A percentile compares a stretch with the other conserved stretches of the same genome.
These are phyloP conservation scores for Penaeus monodon DNA, from an alignment of 2,888 invertebrate genomes.

Conservation along the genomic window DNA sequence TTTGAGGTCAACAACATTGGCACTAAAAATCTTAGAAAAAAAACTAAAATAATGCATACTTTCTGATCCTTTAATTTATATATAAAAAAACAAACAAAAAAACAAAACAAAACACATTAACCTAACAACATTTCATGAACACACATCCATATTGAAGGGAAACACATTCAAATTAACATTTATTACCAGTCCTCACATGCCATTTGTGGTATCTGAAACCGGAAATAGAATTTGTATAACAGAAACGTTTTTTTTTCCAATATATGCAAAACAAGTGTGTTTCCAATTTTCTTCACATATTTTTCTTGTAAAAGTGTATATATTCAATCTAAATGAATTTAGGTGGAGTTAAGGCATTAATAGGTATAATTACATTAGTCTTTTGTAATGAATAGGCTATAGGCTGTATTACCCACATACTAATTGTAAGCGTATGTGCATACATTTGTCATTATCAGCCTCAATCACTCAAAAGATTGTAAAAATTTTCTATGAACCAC, in stretches of 20 bases:
- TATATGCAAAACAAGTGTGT: background rate
- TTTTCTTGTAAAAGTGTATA: background rate
- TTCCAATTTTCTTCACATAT: background rate
- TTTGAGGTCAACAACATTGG: slow-evolving; percentile 13
- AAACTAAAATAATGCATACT: background rate
- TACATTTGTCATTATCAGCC: slow-evolving; percentile 5
- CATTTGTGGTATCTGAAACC: background rate
- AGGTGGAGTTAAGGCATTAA: slow-evolving; percentile 35
- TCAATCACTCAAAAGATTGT: slow-evolving; percentile 3
- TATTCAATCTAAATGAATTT: no score
- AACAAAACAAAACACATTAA: slow-evolving; percentile 3
- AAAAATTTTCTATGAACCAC: background rate
- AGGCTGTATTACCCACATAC: slow-evolving; percentile 9
- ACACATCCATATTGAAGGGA: slow-evolving; percentile 30
- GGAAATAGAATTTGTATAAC: background rate
- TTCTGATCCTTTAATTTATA: background rate
- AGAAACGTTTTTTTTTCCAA: background rate
- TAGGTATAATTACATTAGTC: slow-evolving; percentile 23
- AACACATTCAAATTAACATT: slow-evolving; percentile 26
- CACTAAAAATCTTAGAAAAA: slow-evolving; percentile 22
- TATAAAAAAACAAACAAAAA: no score
- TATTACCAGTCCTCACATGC: slow-evolving; percentile 20
- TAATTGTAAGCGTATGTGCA: slow-evolving; percentile 6
- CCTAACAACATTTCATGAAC: slow-evolving; percentile 12
- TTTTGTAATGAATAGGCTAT: background rate